phyloP scores from a whole-genome alignment of 2,113 vertebrate genomes.

The Myiozetetes cayanensis region DNA sequence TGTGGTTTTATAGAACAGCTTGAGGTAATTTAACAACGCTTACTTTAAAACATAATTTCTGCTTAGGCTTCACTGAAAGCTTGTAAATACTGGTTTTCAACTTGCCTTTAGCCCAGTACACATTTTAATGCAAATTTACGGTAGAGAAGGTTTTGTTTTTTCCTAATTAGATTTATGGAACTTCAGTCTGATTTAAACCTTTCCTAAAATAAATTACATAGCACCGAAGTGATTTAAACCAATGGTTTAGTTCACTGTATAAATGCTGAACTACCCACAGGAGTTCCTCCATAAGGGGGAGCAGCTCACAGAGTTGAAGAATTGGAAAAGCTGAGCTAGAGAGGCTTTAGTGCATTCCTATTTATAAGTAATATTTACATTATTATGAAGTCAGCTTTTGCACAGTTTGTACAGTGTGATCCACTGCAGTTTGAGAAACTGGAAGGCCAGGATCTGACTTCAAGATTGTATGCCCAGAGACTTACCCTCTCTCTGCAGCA shows the following conservation, averaged over 20 bases:
- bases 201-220: background rate
- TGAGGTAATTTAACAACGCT: background rate
- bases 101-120: background rate
- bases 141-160: background rate
- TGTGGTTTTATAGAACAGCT: background rate
- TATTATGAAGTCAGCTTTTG: background rate
- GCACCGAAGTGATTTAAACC: background rate
- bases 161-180: background rate
- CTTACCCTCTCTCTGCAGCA: background rate
- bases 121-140: conserved; percentile 6
- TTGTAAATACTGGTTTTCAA: background rate
- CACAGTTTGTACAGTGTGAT: background rate
- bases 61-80: background rate
- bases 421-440: background rate
- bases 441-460: background rate
- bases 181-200: background rate
- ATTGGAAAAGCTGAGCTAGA: background rate
- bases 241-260: background rate
- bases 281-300: background rate
- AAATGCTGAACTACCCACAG: background rate
- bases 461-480: background rate
- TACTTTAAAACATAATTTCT: background rate
- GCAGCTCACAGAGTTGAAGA: background rate
- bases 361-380: background rate
- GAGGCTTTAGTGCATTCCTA: background rate